A percentile compares a stretch with the other conserved stretches of the same genome.
Conservation (phyloP, 2,113 vertebrate species). For the Gulo gulo region DNA sequence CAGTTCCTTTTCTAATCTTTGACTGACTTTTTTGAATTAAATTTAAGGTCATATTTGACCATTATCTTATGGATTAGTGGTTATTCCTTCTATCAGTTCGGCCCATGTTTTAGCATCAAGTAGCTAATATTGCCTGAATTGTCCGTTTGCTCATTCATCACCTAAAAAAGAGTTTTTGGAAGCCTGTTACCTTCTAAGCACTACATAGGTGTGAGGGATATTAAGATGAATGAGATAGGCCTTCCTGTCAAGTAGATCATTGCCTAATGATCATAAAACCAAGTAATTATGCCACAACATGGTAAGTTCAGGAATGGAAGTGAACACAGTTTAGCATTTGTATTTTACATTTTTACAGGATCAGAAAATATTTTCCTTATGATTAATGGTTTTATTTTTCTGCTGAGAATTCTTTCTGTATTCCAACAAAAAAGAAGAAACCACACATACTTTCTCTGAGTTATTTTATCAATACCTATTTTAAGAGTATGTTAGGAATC, state of each 20-base stretch:
- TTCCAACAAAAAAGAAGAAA: neutral
- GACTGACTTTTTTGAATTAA: neutral
- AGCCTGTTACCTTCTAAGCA: neutral
- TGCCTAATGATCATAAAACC: neutral
- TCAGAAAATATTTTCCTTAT: neutral
- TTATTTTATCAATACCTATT: neutral
- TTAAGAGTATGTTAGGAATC: neutral
- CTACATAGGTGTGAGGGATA: neutral
- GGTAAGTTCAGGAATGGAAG: neutral
- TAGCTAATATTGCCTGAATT: neutral
- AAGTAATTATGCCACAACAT: neutral
- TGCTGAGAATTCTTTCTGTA: constrained; percentile 24
- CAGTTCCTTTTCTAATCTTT: neutral
- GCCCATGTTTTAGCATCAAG: neutral
- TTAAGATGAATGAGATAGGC: neutral
- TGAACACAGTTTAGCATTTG: neutral
- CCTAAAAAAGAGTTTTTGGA: neutral
- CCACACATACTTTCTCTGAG: neutral
- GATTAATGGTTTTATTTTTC: neutral
- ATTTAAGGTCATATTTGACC: neutral
- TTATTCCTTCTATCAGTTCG: neutral
- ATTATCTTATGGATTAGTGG: neutral
- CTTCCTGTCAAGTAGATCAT: neutral
- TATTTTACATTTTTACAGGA: neutral
- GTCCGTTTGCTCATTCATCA: neutral